phyloP scores from a whole-genome alignment of 2,113 vertebrate species.

The Ifrita kowaldi region DNA sequence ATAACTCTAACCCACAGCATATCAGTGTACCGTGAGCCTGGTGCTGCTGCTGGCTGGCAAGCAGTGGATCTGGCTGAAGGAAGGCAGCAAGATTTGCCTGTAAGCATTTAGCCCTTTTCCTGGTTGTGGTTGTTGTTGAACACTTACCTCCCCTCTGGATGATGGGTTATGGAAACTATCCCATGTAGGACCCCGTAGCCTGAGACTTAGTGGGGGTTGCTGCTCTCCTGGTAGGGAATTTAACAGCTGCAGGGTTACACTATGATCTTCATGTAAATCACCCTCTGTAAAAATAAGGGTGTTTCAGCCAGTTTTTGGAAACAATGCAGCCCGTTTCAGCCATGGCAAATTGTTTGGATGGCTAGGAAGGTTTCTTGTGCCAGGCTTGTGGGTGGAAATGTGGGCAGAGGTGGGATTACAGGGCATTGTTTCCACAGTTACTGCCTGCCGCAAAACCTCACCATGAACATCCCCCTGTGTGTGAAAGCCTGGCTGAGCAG shows the following conservation, averaged over 20 bases:
- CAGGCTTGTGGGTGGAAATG: not conserved
- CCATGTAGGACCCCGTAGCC: not conserved
- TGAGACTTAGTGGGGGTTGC: not conserved
- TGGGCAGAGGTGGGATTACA: not conserved
- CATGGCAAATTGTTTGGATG: not conserved
- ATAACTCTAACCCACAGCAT: not conserved
- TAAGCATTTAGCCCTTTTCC: not conserved
- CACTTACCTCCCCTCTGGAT: not conserved
- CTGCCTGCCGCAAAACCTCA: not conserved
- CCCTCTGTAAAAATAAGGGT: not conserved
- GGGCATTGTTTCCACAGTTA: not conserved
- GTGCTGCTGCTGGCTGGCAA: not conserved
- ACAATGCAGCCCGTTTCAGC: not conserved
- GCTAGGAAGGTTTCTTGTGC: not conserved
- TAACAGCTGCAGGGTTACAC: not conserved
- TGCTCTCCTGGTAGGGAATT: not conserved
- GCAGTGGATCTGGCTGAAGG: fast-evolving
- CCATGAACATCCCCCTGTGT: fast-evolving
- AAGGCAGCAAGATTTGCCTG: not conserved
- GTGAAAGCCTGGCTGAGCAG: not conserved
- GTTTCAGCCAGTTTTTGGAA: constrained; percentile 7
- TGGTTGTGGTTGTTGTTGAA: fast-evolving
- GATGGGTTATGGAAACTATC: not conserved
- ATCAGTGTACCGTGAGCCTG: fast-evolving
- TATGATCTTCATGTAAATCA: not conserved